A percentile compares a stretch with the other conserved stretches of the same genome.
Conservation (phyloP, 37 sponge, comb jelly and placozoan genomes). For the Spongia lamella region DNA sequence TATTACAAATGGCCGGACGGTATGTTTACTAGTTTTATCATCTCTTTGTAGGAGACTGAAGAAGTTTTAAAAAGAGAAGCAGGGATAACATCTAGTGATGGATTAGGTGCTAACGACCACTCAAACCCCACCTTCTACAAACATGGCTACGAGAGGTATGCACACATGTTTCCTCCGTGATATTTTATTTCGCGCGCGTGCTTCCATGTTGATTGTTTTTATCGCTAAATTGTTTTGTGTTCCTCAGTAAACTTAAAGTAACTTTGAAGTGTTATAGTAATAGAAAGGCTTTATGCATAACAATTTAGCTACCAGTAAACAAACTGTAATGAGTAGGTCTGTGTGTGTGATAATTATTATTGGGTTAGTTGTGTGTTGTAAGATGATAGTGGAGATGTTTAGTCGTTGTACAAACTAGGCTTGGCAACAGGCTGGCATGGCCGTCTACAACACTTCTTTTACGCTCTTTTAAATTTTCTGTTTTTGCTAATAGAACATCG, state of each 20-base stretch:
- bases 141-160: no score
- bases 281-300: no score
- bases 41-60: conserved; percentile 5
- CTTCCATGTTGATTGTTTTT: background rate
- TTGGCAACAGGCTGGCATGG: no score
- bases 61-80: conserved; percentile 1
- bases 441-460: background rate
- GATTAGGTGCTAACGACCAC: no score
- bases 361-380: background rate
- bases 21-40: background rate
- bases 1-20: background rate
- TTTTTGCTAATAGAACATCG: conserved; percentile 16
- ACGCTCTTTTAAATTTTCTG: conserved; percentile 6
- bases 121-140: no score
- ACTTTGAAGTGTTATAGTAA: no score
- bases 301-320: no score
- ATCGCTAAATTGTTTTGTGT: background rate
- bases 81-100: background rate
- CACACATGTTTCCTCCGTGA: no score
- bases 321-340: no score
- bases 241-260: no score
- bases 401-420: background rate
- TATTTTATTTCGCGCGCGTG: no score
- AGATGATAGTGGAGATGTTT: background rate
- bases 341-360: no score